phyloP scores from a whole-genome alignment of 2,888 invertebrate species.

The Philereme vetulata region DNA sequence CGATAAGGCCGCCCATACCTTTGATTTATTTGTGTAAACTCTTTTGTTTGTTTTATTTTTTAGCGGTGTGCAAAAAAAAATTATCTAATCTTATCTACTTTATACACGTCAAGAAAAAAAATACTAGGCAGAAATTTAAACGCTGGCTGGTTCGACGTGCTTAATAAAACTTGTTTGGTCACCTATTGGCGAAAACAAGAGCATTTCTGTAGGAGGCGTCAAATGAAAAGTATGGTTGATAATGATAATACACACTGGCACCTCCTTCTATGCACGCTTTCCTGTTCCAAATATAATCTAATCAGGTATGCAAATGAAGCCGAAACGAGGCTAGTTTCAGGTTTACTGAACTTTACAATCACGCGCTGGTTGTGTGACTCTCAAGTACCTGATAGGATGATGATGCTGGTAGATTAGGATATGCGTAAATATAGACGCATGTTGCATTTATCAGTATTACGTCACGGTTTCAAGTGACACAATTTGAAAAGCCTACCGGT shows the following conservation, averaged over 20 bases:
- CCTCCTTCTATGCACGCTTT: slow-evolving; percentile 35
- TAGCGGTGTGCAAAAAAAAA: no score
- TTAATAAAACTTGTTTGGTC: neutral
- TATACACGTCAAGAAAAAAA: no score
- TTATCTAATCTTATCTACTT: no score
- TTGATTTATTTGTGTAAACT: no score
- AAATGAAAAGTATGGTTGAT: slow-evolving; percentile 24
- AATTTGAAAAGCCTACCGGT: slow-evolving; percentile 52
- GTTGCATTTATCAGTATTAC: slow-evolving; percentile 46
- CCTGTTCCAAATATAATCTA: slow-evolving; percentile 32
- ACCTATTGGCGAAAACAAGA: slow-evolving; percentile 23
- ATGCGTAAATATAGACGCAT: slow-evolving; percentile 34
- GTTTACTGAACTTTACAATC: slow-evolving; percentile 35
- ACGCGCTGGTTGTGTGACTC: slow-evolving; percentile 28
- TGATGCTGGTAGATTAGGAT: slow-evolving; percentile 37
- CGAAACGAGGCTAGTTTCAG: slow-evolving; percentile 30
- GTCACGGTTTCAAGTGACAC: slow-evolving; percentile 61
- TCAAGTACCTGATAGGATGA: slow-evolving; percentile 13
- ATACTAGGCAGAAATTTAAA: no score
- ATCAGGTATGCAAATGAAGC: slow-evolving; percentile 30
- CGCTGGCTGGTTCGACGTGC: neutral
- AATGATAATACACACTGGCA: slow-evolving; percentile 28
- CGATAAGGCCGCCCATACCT: no score
- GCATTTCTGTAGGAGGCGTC: slow-evolving; percentile 25
- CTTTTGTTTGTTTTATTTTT: no score